Percentiles rank a stretch among this genome's conserved stretches.
phyloP scores from a whole-genome alignment of 2,113 vertebrate genomes.

The Mesitornis unicolor region DNA sequence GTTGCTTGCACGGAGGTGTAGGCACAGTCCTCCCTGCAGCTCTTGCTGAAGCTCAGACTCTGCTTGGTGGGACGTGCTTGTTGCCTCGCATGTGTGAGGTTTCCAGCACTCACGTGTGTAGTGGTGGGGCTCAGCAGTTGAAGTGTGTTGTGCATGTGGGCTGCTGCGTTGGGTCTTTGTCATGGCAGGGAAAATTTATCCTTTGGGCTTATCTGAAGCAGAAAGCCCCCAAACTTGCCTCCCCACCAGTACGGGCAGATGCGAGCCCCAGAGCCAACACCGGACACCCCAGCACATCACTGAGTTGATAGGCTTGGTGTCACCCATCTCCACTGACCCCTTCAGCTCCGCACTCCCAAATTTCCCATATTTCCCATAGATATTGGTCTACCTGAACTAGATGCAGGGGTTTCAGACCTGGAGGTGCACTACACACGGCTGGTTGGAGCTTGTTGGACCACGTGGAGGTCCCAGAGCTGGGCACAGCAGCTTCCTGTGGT shows the following conservation, averaged over 20 bases:
- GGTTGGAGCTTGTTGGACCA: neutral
- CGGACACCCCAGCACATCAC: neutral
- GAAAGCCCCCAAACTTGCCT: fast-evolving
- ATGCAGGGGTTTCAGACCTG: neutral
- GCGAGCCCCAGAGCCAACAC: neutral
- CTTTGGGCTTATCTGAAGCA: neutral
- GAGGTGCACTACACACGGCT: neutral
- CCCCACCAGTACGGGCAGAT: fast-evolving
- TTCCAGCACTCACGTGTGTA: fast-evolving
- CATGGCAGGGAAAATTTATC: neutral
- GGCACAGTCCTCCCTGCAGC: neutral
- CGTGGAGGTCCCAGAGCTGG: neutral
- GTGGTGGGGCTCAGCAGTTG: fast-evolving
- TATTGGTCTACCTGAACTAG: neutral
- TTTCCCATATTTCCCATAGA: neutral
- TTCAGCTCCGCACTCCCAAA: neutral
- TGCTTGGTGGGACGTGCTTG: fast-evolving
- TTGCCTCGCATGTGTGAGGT: neutral
- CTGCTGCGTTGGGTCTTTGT: neutral
- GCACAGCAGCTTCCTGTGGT: neutral
- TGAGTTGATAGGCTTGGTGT: neutral
- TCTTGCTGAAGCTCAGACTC: neutral
- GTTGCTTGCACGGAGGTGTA: neutral
- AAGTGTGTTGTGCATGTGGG: fast-evolving
- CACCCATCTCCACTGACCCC: neutral